phyloP scores from a whole-genome alignment of 2,797 vertebrate genomes.

The Enteromius fasciolatus region DNA sequence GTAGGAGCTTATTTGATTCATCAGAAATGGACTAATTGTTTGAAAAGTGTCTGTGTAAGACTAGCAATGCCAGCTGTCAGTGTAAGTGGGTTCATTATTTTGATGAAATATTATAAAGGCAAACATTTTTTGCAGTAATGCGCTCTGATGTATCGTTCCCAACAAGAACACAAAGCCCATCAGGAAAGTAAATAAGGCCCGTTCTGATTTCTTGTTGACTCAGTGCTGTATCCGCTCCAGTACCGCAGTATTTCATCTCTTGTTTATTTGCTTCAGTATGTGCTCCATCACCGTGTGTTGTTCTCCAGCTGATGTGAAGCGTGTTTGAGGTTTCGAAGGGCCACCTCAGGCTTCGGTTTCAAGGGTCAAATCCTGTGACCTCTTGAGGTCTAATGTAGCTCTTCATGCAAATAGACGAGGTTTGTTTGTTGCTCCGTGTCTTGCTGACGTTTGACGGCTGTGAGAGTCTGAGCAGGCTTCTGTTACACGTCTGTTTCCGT shows the following conservation, averaged over 20 bases:
- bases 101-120: not conserved
- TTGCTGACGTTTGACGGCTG: not conserved
- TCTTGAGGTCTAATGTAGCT: not conserved
- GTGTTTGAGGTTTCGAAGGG: not conserved
- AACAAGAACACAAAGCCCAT: not conserved
- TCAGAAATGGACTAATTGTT: not conserved
- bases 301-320: not conserved
- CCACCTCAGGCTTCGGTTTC: slow-evolving; percentile 1
- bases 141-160: not conserved
- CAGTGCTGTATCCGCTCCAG: not conserved
- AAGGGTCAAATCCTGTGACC: slow-evolving; percentile 8
- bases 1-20: not conserved
- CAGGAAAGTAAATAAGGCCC: not conserved
- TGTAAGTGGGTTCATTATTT: not conserved
- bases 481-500: not conserved
- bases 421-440: slow-evolving; percentile 8
- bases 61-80: not conserved
- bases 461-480: not conserved
- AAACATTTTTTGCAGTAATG: not conserved
- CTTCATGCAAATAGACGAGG: slow-evolving; percentile 28
- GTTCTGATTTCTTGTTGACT: not conserved
- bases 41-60: not conserved
- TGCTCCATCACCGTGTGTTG: not conserved
- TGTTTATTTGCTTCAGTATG: not conserved
- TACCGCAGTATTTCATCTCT: not conserved